Evolutionary conservation across 2,113 vertebrate species (phyloP).

Genomic region (Pedionomus torquatus): DNA sequence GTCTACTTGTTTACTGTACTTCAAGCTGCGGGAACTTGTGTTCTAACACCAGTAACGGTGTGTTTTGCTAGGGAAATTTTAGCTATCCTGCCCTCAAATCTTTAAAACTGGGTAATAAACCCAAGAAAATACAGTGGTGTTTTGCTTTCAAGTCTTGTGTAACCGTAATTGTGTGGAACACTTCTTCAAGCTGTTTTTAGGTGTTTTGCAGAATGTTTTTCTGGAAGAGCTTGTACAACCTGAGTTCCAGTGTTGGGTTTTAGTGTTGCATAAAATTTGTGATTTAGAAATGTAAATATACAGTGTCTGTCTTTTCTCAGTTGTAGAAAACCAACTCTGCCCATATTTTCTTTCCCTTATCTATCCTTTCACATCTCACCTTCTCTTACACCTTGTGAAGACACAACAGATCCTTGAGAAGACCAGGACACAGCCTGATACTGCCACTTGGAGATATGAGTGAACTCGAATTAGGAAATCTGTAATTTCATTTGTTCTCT

Average conservation of each 20-base stretch:
- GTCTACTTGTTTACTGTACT: not conserved
- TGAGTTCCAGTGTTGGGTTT: not conserved
- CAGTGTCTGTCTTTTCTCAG: not conserved
- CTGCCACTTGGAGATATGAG: not conserved
- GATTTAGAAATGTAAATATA: not conserved
- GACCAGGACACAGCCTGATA: not conserved
- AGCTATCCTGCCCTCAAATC: not conserved
- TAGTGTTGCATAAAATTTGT: not conserved
- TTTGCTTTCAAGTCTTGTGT: not conserved
- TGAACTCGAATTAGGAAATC: not conserved
- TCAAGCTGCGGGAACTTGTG: fast-evolving
- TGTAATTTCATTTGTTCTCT: not conserved
- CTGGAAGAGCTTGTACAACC: not conserved
- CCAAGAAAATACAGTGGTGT: not conserved
- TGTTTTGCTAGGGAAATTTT: not conserved
- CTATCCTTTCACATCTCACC: not conserved
- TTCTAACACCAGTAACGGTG: not conserved
- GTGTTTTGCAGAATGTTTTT: not conserved
- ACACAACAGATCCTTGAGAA: not conserved
- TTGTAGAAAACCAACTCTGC: not conserved
- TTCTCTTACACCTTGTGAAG: not conserved
- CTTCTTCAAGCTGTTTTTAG: not conserved
- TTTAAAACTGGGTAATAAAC: not conserved
- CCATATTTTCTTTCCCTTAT: not conserved
- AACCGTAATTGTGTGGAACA: not conserved